Percentiles rank a stretch among this genome's conserved stretches.
phyloP scores from a whole-genome alignment of 2,888 invertebrate genomes.

The Drosophila kuntzei region DNA sequence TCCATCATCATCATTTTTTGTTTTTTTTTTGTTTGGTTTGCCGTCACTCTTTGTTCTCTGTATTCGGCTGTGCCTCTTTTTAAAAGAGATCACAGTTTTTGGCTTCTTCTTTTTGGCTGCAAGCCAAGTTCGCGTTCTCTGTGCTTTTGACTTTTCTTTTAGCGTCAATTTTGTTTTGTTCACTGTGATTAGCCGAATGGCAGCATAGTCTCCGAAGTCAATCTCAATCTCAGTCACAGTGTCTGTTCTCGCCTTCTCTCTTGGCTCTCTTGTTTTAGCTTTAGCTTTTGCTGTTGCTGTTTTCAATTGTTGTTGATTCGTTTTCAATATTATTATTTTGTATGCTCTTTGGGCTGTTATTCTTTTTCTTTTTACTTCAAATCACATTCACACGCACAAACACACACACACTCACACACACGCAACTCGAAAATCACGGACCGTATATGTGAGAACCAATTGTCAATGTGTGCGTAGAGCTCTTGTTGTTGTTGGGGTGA shows the following conservation, averaged over 20 bases:
- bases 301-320: slow-evolving; percentile 70
- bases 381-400: slow-evolving; percentile 57
- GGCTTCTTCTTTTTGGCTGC: slow-evolving; percentile 47
- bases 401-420: slow-evolving; percentile 37
- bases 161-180: slow-evolving; percentile 74
- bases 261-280: background rate
- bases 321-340: slow-evolving; percentile 80
- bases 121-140: slow-evolving; percentile 66
- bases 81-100: slow-evolving; percentile 48
- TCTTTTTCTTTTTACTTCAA: slow-evolving; percentile 54
- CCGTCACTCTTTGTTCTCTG: slow-evolving; percentile 13
- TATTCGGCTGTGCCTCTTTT: slow-evolving; percentile 37
- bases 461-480: slow-evolving; percentile 56
- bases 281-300: slow-evolving; percentile 12
- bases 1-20: slow-evolving; percentile 84
- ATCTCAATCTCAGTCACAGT: slow-evolving; percentile 40
- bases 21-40: slow-evolving; percentile 24
- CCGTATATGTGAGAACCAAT: slow-evolving; percentile 66
- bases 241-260: slow-evolving; percentile 18
- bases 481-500: slow-evolving; percentile 79
- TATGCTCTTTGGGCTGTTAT: slow-evolving; percentile 64
- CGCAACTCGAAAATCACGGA: slow-evolving; percentile 48
- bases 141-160: slow-evolving; percentile 56
- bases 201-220: slow-evolving; percentile 37
- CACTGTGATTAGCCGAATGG: slow-evolving; percentile 72